phyloP scores from a whole-genome alignment of 2,113 vertebrate species.

The Thunnus maccoyii region DNA sequence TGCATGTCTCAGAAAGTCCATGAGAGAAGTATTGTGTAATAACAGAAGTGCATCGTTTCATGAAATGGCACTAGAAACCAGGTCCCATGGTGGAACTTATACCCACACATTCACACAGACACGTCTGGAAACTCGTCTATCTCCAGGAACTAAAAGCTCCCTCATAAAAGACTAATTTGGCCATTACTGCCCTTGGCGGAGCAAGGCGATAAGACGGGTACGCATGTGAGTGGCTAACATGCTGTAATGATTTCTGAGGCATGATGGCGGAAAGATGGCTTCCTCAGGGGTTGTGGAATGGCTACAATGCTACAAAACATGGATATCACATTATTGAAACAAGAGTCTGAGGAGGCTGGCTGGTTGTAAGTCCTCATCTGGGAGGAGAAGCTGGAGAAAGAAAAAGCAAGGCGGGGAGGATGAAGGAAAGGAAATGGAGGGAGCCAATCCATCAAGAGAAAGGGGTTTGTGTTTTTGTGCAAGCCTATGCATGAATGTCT shows the following conservation, averaged over 20 bases:
- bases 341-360: constrained; percentile 7
- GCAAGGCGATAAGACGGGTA: neutral
- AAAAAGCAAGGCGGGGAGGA: neutral
- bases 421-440: neutral
- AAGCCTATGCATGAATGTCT: neutral
- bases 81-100: constrained; percentile 1
- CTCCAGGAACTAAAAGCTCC: constrained; percentile 5
- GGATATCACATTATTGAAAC: constrained; percentile 55
- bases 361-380: constrained; percentile 10
- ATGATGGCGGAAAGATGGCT: constrained; percentile 9
- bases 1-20: neutral
- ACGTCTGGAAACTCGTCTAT: neutral
- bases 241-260: constrained; percentile 42
- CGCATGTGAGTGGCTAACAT: neutral
- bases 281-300: neutral
- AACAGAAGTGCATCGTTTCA: neutral
- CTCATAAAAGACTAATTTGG: constrained; percentile 38
- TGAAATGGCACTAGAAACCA: neutral
- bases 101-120: constrained; percentile 2
- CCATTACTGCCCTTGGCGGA: constrained; percentile 21
- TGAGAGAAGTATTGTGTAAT: neutral
- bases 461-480: constrained; percentile 7
- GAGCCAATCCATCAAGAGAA: constrained; percentile 4
- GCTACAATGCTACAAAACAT: constrained; percentile 32
- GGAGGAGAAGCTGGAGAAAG: neutral